phyloP scores from a whole-genome alignment of 2,113 vertebrate genomes.

The Nesogale talazaci region DNA sequence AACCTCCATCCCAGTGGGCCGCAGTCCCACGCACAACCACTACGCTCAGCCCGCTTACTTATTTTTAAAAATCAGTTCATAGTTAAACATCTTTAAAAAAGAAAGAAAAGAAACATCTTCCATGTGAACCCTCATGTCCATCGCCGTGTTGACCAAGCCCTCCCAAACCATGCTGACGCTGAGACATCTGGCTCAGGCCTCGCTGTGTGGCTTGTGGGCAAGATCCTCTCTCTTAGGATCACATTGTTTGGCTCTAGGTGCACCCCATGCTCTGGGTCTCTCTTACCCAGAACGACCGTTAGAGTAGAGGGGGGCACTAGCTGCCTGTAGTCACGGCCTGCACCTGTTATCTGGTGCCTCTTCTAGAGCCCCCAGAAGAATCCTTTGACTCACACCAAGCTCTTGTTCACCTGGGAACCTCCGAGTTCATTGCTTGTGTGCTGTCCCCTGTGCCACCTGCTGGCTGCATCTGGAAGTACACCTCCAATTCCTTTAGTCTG shows the following conservation, averaged over 20 bases:
- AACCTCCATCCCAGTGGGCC: too few relatives aligned
- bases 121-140: background rate
- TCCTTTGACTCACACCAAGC: background rate
- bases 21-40: too few relatives aligned
- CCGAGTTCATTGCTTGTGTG: background rate
- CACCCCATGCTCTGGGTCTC: background rate
- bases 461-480: conserved; percentile 41
- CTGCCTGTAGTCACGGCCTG: background rate
- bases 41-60: too few relatives aligned
- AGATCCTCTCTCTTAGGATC: background rate
- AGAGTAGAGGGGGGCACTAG: background rate
- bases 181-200: background rate
- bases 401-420: background rate
- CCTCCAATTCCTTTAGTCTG: background rate
- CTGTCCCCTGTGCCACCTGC: background rate
- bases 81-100: background rate
- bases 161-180: background rate
- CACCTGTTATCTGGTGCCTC: background rate
- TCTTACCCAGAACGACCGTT: background rate
- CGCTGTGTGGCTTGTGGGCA: background rate
- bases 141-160: background rate
- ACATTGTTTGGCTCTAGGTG: background rate
- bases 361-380: background rate
- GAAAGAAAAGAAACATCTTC: background rate
- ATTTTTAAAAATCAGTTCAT: too few relatives aligned